Conservation (phyloP, 2,797 vertebrate species). For the Manis crassicaudata region DNA sequence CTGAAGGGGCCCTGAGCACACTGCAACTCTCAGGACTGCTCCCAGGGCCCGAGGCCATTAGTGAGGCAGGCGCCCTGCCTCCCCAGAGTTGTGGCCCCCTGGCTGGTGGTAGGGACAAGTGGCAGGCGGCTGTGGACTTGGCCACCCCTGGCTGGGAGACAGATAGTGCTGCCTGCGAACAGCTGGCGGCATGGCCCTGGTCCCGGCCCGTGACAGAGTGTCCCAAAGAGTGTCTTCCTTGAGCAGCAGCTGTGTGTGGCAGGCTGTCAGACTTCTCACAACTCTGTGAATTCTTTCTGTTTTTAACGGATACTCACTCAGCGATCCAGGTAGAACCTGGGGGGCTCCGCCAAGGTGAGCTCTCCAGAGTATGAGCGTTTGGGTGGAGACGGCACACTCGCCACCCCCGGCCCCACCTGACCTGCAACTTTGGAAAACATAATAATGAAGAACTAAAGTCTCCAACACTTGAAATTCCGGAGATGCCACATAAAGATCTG, state of each 20-base stretch:
- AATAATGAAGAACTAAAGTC: no score
- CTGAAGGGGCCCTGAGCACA: neutral
- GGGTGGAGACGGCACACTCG: neutral
- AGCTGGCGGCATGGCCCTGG: neutral
- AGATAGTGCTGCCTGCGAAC: neutral
- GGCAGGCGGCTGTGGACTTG: neutral
- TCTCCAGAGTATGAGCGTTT: neutral
- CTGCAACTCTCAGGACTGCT: no score
- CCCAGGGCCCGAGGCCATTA: neutral
- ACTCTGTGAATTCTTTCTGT: neutral
- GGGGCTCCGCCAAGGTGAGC: neutral
- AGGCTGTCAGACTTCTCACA: neutral
- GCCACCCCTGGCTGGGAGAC: neutral
- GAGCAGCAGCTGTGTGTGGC: neutral
- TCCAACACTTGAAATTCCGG: neutral
- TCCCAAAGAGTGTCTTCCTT: neutral
- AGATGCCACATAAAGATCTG: neutral
- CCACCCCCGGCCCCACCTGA: neutral
- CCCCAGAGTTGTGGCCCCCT: no score
- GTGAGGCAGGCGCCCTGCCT: no score
- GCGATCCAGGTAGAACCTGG: neutral
- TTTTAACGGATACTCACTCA: neutral
- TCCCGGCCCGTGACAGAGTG: accelerated
- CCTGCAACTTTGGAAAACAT: neutral
- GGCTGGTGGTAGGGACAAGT: neutral